Evolutionary conservation across 2,113 vertebrate species (phyloP).

Genomic region (Struthidea cinerea): DNA sequence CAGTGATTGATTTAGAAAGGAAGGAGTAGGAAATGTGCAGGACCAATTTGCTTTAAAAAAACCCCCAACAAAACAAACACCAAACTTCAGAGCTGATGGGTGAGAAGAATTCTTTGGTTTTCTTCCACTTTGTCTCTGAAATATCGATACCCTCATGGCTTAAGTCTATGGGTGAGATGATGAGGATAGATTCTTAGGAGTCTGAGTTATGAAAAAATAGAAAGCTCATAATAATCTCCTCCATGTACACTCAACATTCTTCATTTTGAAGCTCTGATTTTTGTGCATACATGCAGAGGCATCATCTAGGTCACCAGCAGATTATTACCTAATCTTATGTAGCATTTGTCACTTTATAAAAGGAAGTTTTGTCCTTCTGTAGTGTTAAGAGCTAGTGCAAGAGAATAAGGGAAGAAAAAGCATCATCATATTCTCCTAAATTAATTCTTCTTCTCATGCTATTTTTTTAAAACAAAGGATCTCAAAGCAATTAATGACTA

Average conservation of each 20-base stretch:
- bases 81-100: neutral
- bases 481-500: neutral
- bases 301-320: neutral
- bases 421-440: neutral
- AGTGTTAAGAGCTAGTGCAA: neutral
- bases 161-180: neutral
- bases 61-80: neutral
- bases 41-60: neutral
- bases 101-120: neutral
- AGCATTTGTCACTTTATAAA: neutral
- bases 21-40: neutral
- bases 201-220: neutral
- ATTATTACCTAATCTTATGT: neutral
- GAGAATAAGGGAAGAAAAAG: neutral
- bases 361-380: neutral
- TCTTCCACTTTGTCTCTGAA: neutral
- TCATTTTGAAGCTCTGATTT: neutral
- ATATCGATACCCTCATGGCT: neutral
- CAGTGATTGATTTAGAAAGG: neutral
- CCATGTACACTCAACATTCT: neutral
- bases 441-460: neutral
- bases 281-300: neutral
- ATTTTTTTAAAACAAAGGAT: neutral
- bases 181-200: neutral
- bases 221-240: neutral